Base-by-base conservation (phyloP, 2,113 vertebrate species). In the Saccopteryx bilineata region DNA sequence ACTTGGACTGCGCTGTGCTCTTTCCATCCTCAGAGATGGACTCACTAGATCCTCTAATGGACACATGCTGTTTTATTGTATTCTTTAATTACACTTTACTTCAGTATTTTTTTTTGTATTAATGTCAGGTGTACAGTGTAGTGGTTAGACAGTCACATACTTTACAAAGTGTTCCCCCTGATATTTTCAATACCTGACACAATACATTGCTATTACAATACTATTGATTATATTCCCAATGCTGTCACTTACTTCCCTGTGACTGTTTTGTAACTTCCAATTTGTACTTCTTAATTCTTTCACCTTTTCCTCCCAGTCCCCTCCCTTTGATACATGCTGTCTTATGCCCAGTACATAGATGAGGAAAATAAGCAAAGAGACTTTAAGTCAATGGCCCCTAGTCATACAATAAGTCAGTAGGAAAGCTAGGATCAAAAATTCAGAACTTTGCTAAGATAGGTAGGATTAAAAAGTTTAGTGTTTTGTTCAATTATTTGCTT, bases 401-500 rank as follows among this genome's bases (percentile, higher is more conserved):
- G 10, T 60, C 21, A 48, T 15, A 46, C 33, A 68, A 69, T 0
- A 9, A 78, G 23, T 80, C 66, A 72, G 2, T n/a, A 19, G 2
- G 6, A 48, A 10, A 76, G 9, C 68, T 15, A 21, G 14, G 7
- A 31, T 93, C 61, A 76, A 17, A 94, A 48, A 31, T 83, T 5
- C 15, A 90, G 72, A 92, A 13, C 54, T 52, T 91, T 75, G 26
- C 54, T 86, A 12, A 88, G 90, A 69, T 63, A 65, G 50, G 28
- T 63, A 65, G 50, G 28, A 60, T 85, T 60, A 9, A 54, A 96
- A 93, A 90, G 18, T 46, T 78, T 33, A 10, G 3, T 60, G 46
- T 95, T 87, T 85, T 96, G 9, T 93, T 83, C 80, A 33, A 79
- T 74, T 78, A 33, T 93, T 79, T 82, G 46, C 75, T 90, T 95